phyloP scores from a whole-genome alignment of 1,140 invertebrate genomes.

The Drosophila nikananu region DNA sequence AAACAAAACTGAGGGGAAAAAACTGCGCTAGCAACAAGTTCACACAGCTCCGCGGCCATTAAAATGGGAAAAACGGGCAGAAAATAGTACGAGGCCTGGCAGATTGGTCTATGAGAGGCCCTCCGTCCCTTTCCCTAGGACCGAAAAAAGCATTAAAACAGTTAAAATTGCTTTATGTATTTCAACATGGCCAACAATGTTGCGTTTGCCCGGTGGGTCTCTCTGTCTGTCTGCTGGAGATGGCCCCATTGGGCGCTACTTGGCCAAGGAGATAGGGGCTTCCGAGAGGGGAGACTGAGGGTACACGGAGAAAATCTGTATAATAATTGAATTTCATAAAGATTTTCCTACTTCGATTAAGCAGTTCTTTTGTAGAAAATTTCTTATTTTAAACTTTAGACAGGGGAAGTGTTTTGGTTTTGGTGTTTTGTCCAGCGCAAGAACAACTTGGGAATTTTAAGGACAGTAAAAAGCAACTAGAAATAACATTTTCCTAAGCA shows the following conservation, averaged over 20 bases:
- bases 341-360: neutral
- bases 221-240: constrained; percentile 19
- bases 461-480: neutral
- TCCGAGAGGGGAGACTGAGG: neutral
- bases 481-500: too few relatives aligned
- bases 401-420: too few relatives aligned
- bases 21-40: constrained; percentile 51
- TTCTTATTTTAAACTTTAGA: neutral
- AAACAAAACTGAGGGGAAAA: constrained; percentile 32
- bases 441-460: neutral
- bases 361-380: neutral
- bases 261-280: constrained; percentile 28
- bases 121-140: constrained; percentile 9
- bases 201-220: constrained; percentile 11
- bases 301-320: neutral
- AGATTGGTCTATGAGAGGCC: constrained; percentile 9
- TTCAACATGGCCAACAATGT: constrained; percentile 67
- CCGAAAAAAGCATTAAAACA: constrained; percentile 67
- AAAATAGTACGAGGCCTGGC: constrained; percentile 24
- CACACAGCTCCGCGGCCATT: constrained; percentile 69
- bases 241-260: constrained; percentile 69
- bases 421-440: neutral
- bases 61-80: constrained; percentile 39
- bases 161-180: constrained; percentile 83
- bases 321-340: neutral